Evolutionary conservation across 2,113 vertebrate genomes (phyloP), one percentile per base, ranked within the genome.

Genomic region (Tretioscincus oriximinensis): DNA sequence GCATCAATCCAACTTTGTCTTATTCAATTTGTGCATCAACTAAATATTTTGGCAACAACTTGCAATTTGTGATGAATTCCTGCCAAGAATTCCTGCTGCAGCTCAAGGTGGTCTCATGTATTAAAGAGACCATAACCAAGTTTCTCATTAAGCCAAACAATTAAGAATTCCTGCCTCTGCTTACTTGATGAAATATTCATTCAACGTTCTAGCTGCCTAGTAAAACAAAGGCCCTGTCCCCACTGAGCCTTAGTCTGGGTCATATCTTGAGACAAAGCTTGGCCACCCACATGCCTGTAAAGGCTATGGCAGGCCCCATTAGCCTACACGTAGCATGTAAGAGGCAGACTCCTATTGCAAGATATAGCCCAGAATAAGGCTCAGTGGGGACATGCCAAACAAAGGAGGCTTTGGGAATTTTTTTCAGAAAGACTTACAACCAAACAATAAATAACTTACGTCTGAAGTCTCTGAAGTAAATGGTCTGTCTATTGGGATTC

Each of bases 401-500:
- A 41, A 85, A 69, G 64, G 81, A 78, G 63, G 64, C 10, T 61
- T 83, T 76, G 0, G 81, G 81, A 87, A 89, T 86, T 7, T 80
- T 70, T 22, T 1, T 9, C 20, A 75, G 78, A 81, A 86, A 51
- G 58, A 82, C 87, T 29, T 78, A 68, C 0, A 0, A 0, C 1
- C 77, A 31, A 76, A 60, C 0, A 24, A 63, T 41, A 76, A 0
- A 16, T 2, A 74, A 99, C 98, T 98, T 94, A 99, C 98, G 98
- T 87, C 98, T 96, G 95, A 99, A 95, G 85, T 99, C 96, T 84
- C 94, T 87, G 94, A 96, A 96, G 85, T 98, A 99, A 90, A 99
- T 99, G 2, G 98, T 99, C 83, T 96, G 96, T 79, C 98, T 95
- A 96, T 98, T 99, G 94, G 98, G 98, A 93, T 99, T 99, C 90